Evolutionary conservation across 2,888 invertebrate species (phyloP), one percentile per base, ranked within the genome.

Genomic region (Clepsis dumicolana): DNA sequence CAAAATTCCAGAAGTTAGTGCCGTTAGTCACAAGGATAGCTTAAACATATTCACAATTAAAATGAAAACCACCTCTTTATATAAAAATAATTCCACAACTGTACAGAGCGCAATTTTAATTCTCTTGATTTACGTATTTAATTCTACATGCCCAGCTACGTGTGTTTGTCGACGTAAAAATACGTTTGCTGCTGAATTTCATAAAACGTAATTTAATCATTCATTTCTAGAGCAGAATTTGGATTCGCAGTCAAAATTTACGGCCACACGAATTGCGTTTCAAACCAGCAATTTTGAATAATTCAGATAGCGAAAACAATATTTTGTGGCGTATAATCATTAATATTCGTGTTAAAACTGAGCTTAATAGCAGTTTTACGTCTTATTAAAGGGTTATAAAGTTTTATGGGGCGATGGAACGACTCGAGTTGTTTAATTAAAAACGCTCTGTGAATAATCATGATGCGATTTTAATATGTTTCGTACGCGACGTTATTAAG

Each of bases 301-400:
- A 68, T 64, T 52, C 25, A 64, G 29, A 48, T n/a, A 50, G 41
- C 52, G 68, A 68, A 68, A 68, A 68, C 68, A 68, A 86, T 84
- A 85, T 85, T 82, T 84, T 86, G 88, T 77, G 88, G 90, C 81
- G 79, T 79, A 87, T 87, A 85, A 85, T 87, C 84, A 89, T 91
- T 91, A 91, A 90, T 91, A 91, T 89, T 88, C 88, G 79, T 82
- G 85, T 88, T 88, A 87, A 87, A 86, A 84, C 82, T 82, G 77
- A 85, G 80, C 83, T 86, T 87, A 86, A 87, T 83, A 80, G 85
- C 86, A 84, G 81, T 91, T 91, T 91, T 86, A 90, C 85, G 88
- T 89, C 87, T 89, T 91, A 91, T 90, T 92, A 93, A 93, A 92
- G 93, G 92, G 91, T 93, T 93, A 78, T 92, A 87, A 92, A 93